Conservation (phyloP, 2,113 vertebrate species). For the Callithrix jacchus region DNA sequence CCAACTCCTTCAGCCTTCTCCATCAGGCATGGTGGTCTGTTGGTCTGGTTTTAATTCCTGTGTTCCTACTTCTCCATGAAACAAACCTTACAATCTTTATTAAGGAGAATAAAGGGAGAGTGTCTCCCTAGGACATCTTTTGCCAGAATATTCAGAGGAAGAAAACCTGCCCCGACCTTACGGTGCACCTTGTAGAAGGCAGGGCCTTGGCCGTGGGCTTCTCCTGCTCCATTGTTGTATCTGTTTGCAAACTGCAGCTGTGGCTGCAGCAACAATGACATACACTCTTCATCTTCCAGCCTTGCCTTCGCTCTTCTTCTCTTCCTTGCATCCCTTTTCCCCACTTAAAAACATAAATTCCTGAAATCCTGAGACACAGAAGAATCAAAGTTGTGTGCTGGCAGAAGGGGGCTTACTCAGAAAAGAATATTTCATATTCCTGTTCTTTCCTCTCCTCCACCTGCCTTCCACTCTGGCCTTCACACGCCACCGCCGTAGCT, state of each 20-base stretch:
- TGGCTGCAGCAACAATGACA: neutral
- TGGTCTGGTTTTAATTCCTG: neutral
- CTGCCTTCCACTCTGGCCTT: conserved; percentile 12
- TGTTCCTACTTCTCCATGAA: neutral
- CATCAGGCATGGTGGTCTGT: neutral
- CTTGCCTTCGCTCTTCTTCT: neutral
- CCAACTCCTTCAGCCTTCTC: rapidly evolving
- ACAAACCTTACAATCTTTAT: rapidly evolving
- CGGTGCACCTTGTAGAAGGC: rapidly evolving
- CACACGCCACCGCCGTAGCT: neutral
- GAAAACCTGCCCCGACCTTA: neutral
- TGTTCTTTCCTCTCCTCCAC: neutral
- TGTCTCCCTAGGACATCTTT: neutral
- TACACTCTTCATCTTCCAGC: conserved; percentile 44
- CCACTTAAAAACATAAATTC: conserved; percentile 30
- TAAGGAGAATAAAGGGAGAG: neutral
- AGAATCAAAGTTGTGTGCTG: neutral
- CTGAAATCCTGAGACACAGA: neutral
- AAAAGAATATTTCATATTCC: neutral
- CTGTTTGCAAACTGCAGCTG: conserved; percentile 5
- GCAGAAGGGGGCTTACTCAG: no score
- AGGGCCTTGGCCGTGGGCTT: neutral
- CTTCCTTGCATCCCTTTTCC: neutral
- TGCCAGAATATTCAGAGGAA: neutral
- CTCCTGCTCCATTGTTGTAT: neutral